Percentiles rank a stretch among this genome's conserved stretches.
These are phyloP conservation scores for Antennarius striatus DNA, from an alignment of 2,113 vertebrate species.

Conservation along the genomic window DNA sequence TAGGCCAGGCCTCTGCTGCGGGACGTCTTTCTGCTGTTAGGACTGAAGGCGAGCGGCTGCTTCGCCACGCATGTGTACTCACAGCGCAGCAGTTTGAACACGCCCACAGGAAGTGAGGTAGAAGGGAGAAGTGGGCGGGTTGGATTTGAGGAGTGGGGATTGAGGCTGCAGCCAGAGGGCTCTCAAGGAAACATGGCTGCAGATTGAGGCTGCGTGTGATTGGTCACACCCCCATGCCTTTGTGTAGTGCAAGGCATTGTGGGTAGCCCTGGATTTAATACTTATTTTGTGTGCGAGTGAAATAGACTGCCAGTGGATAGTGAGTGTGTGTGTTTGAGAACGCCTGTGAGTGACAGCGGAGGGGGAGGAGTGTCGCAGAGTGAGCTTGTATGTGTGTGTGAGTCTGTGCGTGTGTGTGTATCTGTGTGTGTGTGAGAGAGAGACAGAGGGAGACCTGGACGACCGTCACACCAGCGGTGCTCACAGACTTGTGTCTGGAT, in stretches of 20 bases:
- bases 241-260: slow-evolving; percentile 89
- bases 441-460: slow-evolving; percentile 30
- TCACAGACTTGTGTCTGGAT: slow-evolving; percentile 76
- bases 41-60: no score
- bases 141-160: slow-evolving; percentile 54
- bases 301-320: slow-evolving; percentile 5
- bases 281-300: slow-evolving; percentile 82
- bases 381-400: slow-evolving; percentile 32
- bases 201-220: slow-evolving; percentile 85
- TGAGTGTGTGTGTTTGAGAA: slow-evolving; percentile 19
- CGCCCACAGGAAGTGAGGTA: no score
- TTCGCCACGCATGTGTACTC: no score
- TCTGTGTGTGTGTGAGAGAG: slow-evolving; percentile 39
- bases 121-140: no score
- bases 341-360: background rate
- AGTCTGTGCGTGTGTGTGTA: slow-evolving; percentile 3
- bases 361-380: slow-evolving; percentile 6
- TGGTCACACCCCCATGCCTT: slow-evolving; percentile 97
- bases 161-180: no score
- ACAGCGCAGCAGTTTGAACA: no score
- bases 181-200: slow-evolving; percentile 27
- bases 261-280: slow-evolving; percentile 89
- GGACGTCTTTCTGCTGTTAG: no score
- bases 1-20: no score
- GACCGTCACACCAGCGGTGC: slow-evolving; percentile 61